phyloP scores from a whole-genome alignment of 1,140 invertebrate genomes.

The Harpegnathos saltator region DNA sequence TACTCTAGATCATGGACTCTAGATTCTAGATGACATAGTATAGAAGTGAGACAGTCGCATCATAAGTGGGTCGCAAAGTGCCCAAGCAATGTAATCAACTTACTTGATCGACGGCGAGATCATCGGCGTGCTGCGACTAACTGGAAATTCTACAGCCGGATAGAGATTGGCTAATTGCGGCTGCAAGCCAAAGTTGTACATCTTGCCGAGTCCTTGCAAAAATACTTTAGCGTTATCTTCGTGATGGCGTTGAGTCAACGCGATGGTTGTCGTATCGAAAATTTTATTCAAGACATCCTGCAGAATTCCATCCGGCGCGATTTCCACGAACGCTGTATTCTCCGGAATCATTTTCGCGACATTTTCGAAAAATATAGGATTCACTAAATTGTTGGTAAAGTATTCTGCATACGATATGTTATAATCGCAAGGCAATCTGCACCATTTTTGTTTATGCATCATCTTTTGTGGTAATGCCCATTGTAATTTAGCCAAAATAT shows the following conservation, averaged over 20 bases:
- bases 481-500: conserved; percentile 90
- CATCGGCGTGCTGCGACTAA: conserved; percentile 90
- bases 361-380: conserved; percentile 94
- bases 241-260: conserved; percentile 92
- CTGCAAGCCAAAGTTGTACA: conserved; percentile 89
- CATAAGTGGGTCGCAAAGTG: too few species aligned
- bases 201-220: conserved; percentile 89
- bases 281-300: conserved; percentile 89
- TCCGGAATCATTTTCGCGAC: conserved; percentile 90
- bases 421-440: conserved; percentile 81
- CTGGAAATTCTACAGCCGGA: conserved; percentile 89
- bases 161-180: conserved; percentile 88
- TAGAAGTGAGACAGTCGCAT: too few species aligned
- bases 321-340: conserved; percentile 93
- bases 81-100: too few species aligned
- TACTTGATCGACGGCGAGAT: conserved; percentile 87
- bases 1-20: too few species aligned
- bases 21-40: too few species aligned
- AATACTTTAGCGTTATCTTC: conserved; percentile 90
- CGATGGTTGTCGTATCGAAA: conserved; percentile 87
- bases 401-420: conserved; percentile 95
- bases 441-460: too few species aligned
- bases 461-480: conserved; percentile 88
- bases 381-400: conserved; percentile 95
- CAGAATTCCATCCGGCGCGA: conserved; percentile 93